A percentile compares a stretch with the other conserved stretches of the same genome.
These are phyloP conservation scores for Euura lappo DNA, from an alignment of 1,140 invertebrate genomes.

Conservation along the genomic window DNA sequence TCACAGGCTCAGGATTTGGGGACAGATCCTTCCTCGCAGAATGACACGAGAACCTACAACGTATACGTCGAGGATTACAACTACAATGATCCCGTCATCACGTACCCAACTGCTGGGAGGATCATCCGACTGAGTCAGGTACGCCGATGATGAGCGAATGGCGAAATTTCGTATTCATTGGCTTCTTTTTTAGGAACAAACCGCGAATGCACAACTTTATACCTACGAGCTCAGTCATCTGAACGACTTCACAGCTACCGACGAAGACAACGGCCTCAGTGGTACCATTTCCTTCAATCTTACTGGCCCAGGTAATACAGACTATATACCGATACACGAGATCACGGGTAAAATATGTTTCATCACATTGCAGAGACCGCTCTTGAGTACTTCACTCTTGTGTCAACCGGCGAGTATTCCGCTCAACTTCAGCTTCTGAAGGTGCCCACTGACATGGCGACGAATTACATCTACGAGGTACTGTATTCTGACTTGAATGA, in stretches of 20 bases:
- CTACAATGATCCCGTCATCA: conserved; percentile 57
- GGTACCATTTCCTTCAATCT: conserved; percentile 55
- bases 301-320: conserved; percentile 42
- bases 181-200: conserved; percentile 29
- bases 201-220: conserved; percentile 27
- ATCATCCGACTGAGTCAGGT: conserved; percentile 44
- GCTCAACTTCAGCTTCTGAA: conserved; percentile 25
- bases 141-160: neutral
- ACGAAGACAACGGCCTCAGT: conserved; percentile 57
- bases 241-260: conserved; percentile 48
- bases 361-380: conserved; percentile 40
- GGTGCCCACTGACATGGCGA: conserved; percentile 13
- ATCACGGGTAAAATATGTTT: neutral
- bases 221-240: conserved; percentile 31
- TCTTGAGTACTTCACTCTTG: conserved; percentile 45
- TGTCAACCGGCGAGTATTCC: conserved; percentile 45
- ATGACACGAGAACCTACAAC: conserved; percentile 47
- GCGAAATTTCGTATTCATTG: neutral
- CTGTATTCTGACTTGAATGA: neutral
- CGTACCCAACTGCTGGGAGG: conserved; percentile 45
- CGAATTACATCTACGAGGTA: conserved; percentile 22
- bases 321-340: neutral
- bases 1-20: conserved; percentile 59
- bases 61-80: conserved; percentile 58
- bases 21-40: conserved; percentile 42